Evolutionary conservation across 2,888 invertebrate genomes (phyloP).

Genomic region (Sialis fuliginosa): DNA sequence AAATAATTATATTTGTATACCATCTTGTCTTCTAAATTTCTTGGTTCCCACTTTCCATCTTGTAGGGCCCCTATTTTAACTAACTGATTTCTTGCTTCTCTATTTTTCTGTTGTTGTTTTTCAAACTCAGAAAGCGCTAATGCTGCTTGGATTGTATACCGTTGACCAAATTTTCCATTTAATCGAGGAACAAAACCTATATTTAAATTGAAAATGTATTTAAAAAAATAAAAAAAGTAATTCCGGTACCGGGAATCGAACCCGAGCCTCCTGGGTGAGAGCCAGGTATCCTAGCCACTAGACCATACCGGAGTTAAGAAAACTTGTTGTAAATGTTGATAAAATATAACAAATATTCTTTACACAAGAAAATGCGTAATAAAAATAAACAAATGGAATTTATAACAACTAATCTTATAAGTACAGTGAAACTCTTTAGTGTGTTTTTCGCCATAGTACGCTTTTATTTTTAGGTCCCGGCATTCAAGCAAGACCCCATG

Average conservation of each 20-base stretch:
- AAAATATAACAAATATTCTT: no score
- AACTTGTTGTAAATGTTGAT: no score
- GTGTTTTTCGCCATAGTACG: no score
- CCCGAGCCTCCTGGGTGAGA: slow-evolving; percentile 1
- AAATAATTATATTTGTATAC: slow-evolving; percentile 18
- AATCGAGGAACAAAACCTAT: slow-evolving; percentile 49
- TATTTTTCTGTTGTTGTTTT: slow-evolving; percentile 35
- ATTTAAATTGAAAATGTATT: slow-evolving; percentile 4
- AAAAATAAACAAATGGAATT: no score
- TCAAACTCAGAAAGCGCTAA: slow-evolving; percentile 59
- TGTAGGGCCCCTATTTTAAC: slow-evolving; percentile 39
- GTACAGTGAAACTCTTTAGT: no score
- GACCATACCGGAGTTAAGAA: no score
- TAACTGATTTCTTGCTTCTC: slow-evolving; percentile 37
- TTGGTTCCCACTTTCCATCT: slow-evolving; percentile 42
- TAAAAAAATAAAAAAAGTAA: not conserved
- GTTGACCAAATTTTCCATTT: slow-evolving; percentile 47
- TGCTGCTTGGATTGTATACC: slow-evolving; percentile 51
- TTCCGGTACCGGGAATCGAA: slow-evolving; percentile 3
- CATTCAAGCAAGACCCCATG: no score
- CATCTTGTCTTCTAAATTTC: slow-evolving; percentile 39
- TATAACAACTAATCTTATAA: no score
- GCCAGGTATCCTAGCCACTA: no score
- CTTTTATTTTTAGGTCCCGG: no score
- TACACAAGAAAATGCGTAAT: no score